Evolutionary conservation across 2,888 invertebrate genomes (phyloP).

Genomic region (Exephanes ischioxanthus): DNA sequence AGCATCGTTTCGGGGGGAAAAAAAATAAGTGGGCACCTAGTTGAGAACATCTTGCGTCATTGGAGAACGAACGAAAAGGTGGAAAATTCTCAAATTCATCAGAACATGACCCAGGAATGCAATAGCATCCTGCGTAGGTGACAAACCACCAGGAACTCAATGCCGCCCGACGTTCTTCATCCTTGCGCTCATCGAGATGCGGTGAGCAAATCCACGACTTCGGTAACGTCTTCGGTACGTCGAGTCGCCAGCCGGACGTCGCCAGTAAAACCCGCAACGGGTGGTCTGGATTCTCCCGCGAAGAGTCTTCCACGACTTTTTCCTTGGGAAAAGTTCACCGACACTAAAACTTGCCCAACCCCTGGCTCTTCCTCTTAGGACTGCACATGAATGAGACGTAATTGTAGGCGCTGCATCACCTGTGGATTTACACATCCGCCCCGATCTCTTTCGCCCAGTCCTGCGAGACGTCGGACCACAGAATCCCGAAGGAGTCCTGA

Average conservation of each 20-base stretch:
- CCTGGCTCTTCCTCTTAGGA: conserved; percentile 37
- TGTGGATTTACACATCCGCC: conserved; percentile 79
- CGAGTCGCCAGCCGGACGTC: conserved; percentile 63
- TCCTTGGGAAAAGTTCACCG: conserved; percentile 60
- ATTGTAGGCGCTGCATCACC: conserved; percentile 74
- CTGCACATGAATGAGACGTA: conserved; percentile 73
- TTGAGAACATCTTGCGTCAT: no score
- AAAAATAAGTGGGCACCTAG: neutral
- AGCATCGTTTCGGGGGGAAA: neutral
- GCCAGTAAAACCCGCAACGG: conserved; percentile 71
- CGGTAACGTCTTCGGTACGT: neutral
- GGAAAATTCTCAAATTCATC: no score
- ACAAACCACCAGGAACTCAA: no score
- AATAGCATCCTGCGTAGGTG: no score
- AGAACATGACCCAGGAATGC: no score
- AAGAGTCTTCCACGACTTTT: conserved; percentile 70
- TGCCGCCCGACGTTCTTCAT: neutral
- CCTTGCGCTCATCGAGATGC: neutral
- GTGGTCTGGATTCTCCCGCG: conserved; percentile 71
- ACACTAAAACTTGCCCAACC: conserved; percentile 28
- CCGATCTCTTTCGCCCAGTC: conserved; percentile 17
- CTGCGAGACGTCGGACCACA: neutral
- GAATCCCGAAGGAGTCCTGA: conserved; percentile 1
- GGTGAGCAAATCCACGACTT: neutral
- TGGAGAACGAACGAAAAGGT: no score